Conservation (phyloP, 1,140 invertebrate genomes). For the Drosophila carrolli region DNA sequence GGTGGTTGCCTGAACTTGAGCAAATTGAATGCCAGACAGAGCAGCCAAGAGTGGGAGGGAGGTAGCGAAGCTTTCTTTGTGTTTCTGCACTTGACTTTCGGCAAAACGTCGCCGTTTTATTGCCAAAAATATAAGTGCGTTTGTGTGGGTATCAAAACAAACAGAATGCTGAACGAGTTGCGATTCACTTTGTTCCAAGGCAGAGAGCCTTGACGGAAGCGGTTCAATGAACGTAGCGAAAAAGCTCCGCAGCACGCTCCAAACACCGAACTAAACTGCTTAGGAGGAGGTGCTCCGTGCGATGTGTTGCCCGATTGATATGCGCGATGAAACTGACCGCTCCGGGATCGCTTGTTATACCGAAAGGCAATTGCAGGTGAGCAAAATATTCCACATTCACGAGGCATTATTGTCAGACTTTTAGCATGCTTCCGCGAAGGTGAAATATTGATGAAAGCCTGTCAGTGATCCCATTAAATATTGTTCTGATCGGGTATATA, state of each 20-base stretch:
- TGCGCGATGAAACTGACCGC: slow-evolving; percentile 36
- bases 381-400: slow-evolving; percentile 53
- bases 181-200: slow-evolving; percentile 59
- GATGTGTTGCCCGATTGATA: slow-evolving; percentile 32
- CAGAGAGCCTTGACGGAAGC: slow-evolving; percentile 61
- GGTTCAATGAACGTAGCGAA: slow-evolving; percentile 70
- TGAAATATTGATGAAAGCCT: slow-evolving; percentile 24
- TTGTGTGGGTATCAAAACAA: slow-evolving; percentile 46
- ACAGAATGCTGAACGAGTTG: slow-evolving; percentile 58
- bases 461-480: slow-evolving; percentile 14
- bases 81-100: slow-evolving; percentile 76
- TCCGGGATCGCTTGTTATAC: slow-evolving; percentile 24
- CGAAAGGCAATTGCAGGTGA: slow-evolving; percentile 35
- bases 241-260: slow-evolving; percentile 34
- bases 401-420: slow-evolving; percentile 29
- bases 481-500: background rate
- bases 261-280: slow-evolving; percentile 9
- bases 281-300: slow-evolving; percentile 3
- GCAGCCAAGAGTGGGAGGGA: slow-evolving; percentile 13
- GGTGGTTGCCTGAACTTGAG: slow-evolving; percentile 62
- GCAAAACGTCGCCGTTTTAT: slow-evolving; percentile 68
- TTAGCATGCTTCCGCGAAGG: slow-evolving; percentile 49
- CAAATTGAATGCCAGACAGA: slow-evolving; percentile 56
- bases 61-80: slow-evolving; percentile 63
- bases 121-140: slow-evolving; percentile 66